Evolutionary conservation across 2,797 vertebrate genomes (phyloP), one percentile per base, ranked within the genome.

Genomic region (Heliangelus exortis): DNA sequence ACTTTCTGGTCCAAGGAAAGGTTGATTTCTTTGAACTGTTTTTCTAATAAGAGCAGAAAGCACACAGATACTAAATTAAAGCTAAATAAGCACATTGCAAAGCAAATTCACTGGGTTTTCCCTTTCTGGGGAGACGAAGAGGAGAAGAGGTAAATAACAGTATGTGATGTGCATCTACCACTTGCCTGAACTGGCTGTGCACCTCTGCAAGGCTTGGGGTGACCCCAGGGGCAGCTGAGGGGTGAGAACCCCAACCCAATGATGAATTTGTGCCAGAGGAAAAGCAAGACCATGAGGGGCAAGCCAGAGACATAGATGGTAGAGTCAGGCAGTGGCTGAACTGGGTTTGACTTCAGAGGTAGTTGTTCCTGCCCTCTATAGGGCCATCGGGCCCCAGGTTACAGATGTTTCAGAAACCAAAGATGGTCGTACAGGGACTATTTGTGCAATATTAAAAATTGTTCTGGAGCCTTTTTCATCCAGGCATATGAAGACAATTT

Each of bases 1-100:
- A 68, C 41, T 84, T 92, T 91, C 91, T 97, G 74, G 57, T 90
- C 92, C 87, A 94, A 91, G 67, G 36, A 86, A 92, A 92, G 57
- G 19, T 45, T 89, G 10, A 21, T 79, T 82, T 90, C 80, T 96
- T 96, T 92, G 92, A 95, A 71, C 57, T 54, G 41, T 34, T 91
- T 82, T 95, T 76, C 59, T 68, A 94, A 41, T 76, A 88, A 88
- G 78, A 96, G 83, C 45, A 79, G 80, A 84, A 92, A 82, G 25
- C 62, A 65, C 25, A 74, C 53, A 74, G 57, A 86, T 50, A 29
- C 50, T 76, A 67, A 84, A 90, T 73, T 62, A 54, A 92, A 94
- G 34, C 36, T 75, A 41, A n/a, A 53, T 55, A 62, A 63, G 71
- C 69, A 76, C 63, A n/a, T 43, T 45, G 47, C 45, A 76, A 67